Evolutionary conservation across 2,113 vertebrate genomes (phyloP).

Genomic region (Galbula dea): DNA sequence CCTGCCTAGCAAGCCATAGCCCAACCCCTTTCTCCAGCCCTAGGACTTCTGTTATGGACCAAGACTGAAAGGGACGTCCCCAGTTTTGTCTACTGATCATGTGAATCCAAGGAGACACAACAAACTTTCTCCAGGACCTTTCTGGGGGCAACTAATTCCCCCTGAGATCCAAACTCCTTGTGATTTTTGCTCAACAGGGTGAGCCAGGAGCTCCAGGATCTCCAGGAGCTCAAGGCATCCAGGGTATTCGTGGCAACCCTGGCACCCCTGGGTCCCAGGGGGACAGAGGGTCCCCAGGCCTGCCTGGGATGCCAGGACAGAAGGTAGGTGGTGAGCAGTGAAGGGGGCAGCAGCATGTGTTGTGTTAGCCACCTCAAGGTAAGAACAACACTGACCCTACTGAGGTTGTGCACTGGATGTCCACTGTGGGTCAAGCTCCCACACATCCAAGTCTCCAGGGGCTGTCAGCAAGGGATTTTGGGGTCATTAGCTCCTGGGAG

Average conservation of each 20-base stretch:
- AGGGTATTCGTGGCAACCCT: conserved; percentile 81
- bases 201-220: conserved; percentile 82
- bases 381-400: fast-evolving
- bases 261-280: conserved; percentile 80
- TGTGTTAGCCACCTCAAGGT: background rate
- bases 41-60: background rate
- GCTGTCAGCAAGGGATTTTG: background rate
- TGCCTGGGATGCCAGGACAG: conserved; percentile 75
- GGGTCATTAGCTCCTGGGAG: background rate
- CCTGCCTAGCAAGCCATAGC: background rate
- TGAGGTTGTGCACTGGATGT: fast-evolving
- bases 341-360: background rate
- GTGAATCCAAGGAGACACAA: background rate
- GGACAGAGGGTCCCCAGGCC: conserved; percentile 73
- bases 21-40: background rate
- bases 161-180: background rate
- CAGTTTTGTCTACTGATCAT: fast-evolving
- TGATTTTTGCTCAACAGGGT: conserved; percentile 70
- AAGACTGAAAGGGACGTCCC: fast-evolving
- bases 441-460: background rate
- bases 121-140: background rate
- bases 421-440: background rate
- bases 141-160: background rate
- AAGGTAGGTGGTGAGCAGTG: conserved; percentile 57
- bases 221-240: conserved; percentile 84